These are phyloP conservation scores for Lates calcarifer DNA, from an alignment of 2,113 vertebrate species.

Conservation along the genomic window DNA sequence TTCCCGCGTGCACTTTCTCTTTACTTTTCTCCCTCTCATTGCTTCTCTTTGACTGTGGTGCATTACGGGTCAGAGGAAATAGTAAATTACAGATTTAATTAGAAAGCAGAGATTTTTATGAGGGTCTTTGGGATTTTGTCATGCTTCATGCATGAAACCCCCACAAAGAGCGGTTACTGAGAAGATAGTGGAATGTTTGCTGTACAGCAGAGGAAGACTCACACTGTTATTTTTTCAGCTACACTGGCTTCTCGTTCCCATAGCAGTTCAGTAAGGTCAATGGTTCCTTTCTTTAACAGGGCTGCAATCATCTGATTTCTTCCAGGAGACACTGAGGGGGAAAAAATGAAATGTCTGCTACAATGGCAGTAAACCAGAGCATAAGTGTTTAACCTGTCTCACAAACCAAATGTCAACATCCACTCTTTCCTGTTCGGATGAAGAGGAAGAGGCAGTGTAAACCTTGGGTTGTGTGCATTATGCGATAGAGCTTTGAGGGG, in stretches of 20 bases:
- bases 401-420: slow-evolving; percentile 25
- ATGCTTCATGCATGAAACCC: slow-evolving; percentile 12
- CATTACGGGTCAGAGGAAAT: slow-evolving; percentile 37
- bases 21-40: slow-evolving; percentile 8
- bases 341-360: slow-evolving; percentile 11
- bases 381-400: slow-evolving; percentile 8
- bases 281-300: slow-evolving; percentile 27
- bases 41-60: slow-evolving; percentile 8
- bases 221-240: slow-evolving; percentile 23
- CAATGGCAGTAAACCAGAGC: slow-evolving; percentile 10
- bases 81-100: slow-evolving; percentile 56
- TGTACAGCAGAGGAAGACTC: not conserved
- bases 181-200: slow-evolving; percentile 25
- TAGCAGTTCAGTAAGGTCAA: slow-evolving; percentile 47
- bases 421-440: slow-evolving; percentile 30
- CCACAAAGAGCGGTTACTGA: slow-evolving; percentile 9
- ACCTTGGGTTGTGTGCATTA: slow-evolving; percentile 26
- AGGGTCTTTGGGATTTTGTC: slow-evolving; percentile 40
- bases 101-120: slow-evolving; percentile 44
- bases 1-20: slow-evolving; percentile 17
- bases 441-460: slow-evolving; percentile 8
- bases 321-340: no score
- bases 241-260: slow-evolving; percentile 46
- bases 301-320: no score
- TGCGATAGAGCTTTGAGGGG: not conserved